Evolutionary conservation across 2,797 vertebrate genomes (phyloP), one percentile per base, ranked within the genome.

Genomic region (Platalea minor): DNA sequence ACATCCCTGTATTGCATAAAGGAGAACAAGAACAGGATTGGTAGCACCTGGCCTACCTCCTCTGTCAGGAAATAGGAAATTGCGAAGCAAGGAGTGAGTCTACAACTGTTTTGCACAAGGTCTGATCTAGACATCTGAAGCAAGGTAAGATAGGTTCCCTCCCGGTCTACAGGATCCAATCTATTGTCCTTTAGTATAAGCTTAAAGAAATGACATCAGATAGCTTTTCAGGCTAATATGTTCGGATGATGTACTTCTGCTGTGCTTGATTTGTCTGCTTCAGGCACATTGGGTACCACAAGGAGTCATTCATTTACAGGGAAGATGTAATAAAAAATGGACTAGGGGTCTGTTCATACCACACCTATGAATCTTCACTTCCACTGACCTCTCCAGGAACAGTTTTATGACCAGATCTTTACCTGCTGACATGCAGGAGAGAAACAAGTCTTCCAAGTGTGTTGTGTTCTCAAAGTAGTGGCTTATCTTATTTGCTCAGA

Each of bases 261-360:
- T 68, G 1, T 45, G 60, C 33, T 50, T 64, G 29, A 53, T 77
- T 65, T 7, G 3, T 80, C 29, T 17, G 9, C 64, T 50, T 70
- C 41, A 70, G 48, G 33, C 28, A 51, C 0, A 0, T 7, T 91
- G 51, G 18, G 17, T 87, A 57, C 18, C 46, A 29, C 0, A 1
- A 57, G 17, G 26, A 67, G 5, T 68, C 24, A 24, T 57, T 76
- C 7, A 43, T 84, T 43, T 75, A 37, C 7, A 51, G 18, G 17
- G 19, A 65, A 46, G 43, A 15, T 61, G 23, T 35, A 43, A 31
- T 75, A 2, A 84, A 48, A 60, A 72, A 35, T 60, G 18, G 24
- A 16, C 37, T 43, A 21, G 46, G 31, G 3, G 3, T 92, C n/a
- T 54, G 14, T 51, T 72, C 41, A 13, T 14, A 2, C 29, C 26